These are phyloP conservation scores for Leptinotarsa texana DNA, from an alignment of 1,140 invertebrate species.

Conservation along the genomic window DNA sequence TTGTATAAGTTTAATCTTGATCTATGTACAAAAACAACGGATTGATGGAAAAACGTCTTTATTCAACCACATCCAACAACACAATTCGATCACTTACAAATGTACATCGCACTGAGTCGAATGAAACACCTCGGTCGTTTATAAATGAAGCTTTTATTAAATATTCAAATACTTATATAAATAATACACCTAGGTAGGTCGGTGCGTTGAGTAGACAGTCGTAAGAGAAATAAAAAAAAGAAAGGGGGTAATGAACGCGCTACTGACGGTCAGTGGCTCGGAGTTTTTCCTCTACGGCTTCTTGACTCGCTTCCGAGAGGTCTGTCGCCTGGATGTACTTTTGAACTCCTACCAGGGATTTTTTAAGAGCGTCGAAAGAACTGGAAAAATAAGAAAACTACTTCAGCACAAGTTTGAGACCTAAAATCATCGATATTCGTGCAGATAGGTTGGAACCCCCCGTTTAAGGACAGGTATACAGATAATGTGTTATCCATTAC, in stretches of 20 bases:
- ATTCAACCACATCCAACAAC: slow-evolving; percentile 10
- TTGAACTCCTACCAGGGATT: slow-evolving; percentile 92
- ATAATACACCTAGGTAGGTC: slow-evolving; percentile 50
- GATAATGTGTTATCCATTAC: too few species aligned
- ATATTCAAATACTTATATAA: slow-evolving; percentile 57
- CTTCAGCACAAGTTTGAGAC: not conserved
- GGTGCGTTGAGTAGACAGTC: slow-evolving; percentile 51
- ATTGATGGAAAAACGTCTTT: slow-evolving; percentile 10
- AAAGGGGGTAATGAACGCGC: slow-evolving; percentile 38
- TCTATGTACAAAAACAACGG: not conserved
- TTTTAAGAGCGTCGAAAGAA: slow-evolving; percentile 95
- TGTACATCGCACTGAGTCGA: slow-evolving; percentile 8
- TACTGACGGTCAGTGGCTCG: slow-evolving; percentile 91
- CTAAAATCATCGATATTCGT: too few species aligned
- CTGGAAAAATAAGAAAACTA: slow-evolving; percentile 57
- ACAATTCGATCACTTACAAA: slow-evolving; percentile 7
- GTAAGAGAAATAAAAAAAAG: slow-evolving; percentile 44
- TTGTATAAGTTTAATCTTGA: not conserved
- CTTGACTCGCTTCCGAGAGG: slow-evolving; percentile 86
- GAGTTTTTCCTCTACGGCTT: slow-evolving; percentile 89
- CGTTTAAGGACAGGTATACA: too few species aligned
- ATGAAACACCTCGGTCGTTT: slow-evolving; percentile 35
- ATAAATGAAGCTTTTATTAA: slow-evolving; percentile 57
- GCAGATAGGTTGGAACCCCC: too few species aligned
- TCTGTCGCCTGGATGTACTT: slow-evolving; percentile 97